phyloP scores from a whole-genome alignment of 2,113 vertebrate species.

The Pteruthius melanotis region DNA sequence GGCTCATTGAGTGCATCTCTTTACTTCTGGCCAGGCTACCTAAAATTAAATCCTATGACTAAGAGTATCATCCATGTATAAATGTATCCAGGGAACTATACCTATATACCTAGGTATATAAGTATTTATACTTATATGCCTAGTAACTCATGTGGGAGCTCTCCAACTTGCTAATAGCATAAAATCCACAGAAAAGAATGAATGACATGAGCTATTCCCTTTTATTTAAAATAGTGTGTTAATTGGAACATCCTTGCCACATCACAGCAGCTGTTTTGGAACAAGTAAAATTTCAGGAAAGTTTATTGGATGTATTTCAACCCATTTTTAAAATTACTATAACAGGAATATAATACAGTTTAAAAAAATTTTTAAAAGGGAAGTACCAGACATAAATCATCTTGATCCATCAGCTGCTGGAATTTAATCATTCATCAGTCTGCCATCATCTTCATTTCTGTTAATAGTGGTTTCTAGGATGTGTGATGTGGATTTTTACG shows the following conservation, averaged over 20 bases:
- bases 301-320: neutral
- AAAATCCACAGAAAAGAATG: neutral
- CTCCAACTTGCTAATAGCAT: neutral
- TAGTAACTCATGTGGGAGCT: neutral
- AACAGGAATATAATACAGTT: neutral
- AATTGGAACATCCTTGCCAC: neutral
- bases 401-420: neutral
- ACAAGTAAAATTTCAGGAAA: neutral
- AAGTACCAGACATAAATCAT: neutral
- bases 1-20: neutral
- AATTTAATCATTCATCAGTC: neutral
- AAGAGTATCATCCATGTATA: rapidly evolving
- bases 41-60: neutral
- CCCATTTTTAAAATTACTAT: neutral
- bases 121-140: neutral
- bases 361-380: neutral
- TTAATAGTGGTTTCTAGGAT: neutral
- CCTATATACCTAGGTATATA: too few species aligned
- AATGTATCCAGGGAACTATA: neutral
- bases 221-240: neutral
- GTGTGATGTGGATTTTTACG: neutral
- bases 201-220: neutral
- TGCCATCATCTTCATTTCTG: neutral
- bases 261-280: neutral
- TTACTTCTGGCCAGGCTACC: neutral